Evolutionary conservation across 2,888 invertebrate species (phyloP).

Genomic region (Rhabditoides inermis): DNA sequence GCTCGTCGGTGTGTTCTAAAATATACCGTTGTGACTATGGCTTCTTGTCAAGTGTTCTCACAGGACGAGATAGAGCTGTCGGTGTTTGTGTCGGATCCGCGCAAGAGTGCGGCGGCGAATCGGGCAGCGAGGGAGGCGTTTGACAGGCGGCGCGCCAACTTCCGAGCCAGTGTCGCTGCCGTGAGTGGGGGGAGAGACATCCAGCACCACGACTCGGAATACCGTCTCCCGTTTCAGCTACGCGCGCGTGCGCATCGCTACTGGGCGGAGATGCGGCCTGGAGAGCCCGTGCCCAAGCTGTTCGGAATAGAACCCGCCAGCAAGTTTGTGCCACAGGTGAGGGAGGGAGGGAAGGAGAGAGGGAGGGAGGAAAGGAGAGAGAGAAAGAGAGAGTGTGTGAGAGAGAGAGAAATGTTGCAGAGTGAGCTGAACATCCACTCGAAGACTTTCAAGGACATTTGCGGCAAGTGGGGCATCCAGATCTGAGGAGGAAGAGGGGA

Average conservation of each 20-base stretch:
- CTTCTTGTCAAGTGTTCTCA: no score
- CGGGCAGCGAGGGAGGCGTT: constrained; percentile 14
- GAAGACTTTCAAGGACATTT: constrained; percentile 5
- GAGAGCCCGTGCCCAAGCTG: constrained; percentile 12
- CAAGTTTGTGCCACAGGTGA: neutral
- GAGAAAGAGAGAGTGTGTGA: neutral
- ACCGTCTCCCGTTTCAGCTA: constrained; percentile 19
- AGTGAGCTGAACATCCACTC: constrained; percentile 5
- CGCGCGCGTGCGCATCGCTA: constrained; percentile 30
- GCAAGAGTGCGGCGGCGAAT: constrained; percentile 9
- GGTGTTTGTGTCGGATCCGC: constrained; percentile 12
- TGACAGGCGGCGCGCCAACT: constrained; percentile 9
- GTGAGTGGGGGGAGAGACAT: constrained; percentile 1
- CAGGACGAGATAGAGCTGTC: no score
- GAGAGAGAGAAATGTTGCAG: neutral
- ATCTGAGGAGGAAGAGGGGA: no score
- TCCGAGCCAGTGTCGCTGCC: constrained; percentile 13
- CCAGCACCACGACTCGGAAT: neutral
- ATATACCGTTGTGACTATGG: no score
- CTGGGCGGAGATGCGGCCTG: constrained; percentile 26
- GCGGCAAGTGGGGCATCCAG: constrained; percentile 4
- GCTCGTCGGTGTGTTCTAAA: no score
- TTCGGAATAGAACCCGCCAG: neutral
- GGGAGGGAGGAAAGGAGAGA: neutral
- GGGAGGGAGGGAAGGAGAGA: neutral